Evolutionary conservation across 2,888 invertebrate species (phyloP), one percentile per base, ranked within the genome.

Genomic region (Anorthoa munda): DNA sequence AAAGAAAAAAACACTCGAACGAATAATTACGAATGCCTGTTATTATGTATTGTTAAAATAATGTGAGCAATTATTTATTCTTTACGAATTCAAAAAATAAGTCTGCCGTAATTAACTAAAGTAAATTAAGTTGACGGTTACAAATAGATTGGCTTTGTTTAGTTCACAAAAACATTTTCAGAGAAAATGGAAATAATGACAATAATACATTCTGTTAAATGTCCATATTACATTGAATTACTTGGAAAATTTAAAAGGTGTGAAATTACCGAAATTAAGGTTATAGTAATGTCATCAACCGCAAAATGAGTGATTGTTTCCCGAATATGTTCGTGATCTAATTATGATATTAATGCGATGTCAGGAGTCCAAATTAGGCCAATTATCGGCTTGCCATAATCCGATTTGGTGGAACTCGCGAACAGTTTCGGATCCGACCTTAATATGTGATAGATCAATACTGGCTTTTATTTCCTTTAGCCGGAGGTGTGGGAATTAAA

Each of bases 341-440:
- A 84, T 82, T 71, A 77, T 60, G 31, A 63, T 66, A 72, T 72
- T 79, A 85, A 51, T 71, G 63, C 66, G 51, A 48, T 78, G 71
- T 74, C 75, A 79, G 66, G 75, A 72, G 70, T 56, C 21, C 53
- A 74, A 87, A 87, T 84, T 80, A 81, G 86, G 75, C 66, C 87
- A 84, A 84, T 89, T 86, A 89, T 86, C 65, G 75, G 80, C 61
- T 72, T 59, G 31, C 17, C 70, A 69, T 87, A 87, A 89, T 89
- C 84, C 72, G 70, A 68, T 87, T 86, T 83, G 64, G 72, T 71
- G 65, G 61, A 72, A 79, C 66, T 72, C 78, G 63, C 66, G 80
- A 76, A 67, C 75, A 66, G 70, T 72, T 77, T 67, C 67, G 58
- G 58, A 53, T n/a, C 66, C 76, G 81, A 84, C 85, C 85, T 81